phyloP scores from a whole-genome alignment of 2,888 invertebrate genomes.

The Clistopyga incitator region DNA sequence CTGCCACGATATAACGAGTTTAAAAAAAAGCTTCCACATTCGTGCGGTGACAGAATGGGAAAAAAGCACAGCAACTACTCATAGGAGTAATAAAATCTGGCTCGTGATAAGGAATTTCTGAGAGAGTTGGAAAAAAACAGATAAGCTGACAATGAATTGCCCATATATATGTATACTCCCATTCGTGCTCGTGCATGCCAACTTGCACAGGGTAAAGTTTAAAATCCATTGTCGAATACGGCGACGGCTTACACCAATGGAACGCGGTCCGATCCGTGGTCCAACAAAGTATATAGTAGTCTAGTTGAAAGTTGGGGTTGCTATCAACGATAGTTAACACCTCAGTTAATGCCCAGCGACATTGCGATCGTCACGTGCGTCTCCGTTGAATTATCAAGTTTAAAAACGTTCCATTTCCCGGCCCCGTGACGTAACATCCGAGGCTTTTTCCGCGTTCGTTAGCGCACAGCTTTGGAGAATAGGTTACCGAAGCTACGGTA shows the following conservation, averaged over 20 bases:
- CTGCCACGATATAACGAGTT: no score
- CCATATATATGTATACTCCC: background rate
- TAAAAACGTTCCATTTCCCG: background rate
- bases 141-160: background rate
- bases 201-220: slow-evolving; percentile 35
- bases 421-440: background rate
- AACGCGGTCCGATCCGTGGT: slow-evolving; percentile 32
- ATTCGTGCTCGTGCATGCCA: background rate
- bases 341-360: background rate
- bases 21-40: no score
- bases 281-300: slow-evolving; percentile 24
- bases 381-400: background rate
- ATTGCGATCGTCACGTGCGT: slow-evolving; percentile 13
- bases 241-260: slow-evolving; percentile 51
- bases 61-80: no score
- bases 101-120: no score
- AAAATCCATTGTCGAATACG: slow-evolving; percentile 64
- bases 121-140: no score
- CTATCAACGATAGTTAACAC: background rate
- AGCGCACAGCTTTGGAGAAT: slow-evolving; percentile 22
- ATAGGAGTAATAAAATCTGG: no score
- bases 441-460: slow-evolving; percentile 8
- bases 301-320: slow-evolving; percentile 33
- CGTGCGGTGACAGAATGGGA: no score
- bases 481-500: slow-evolving; percentile 36